Percentiles rank a stretch among this genome's conserved stretches.
Evolutionary conservation across 1,140 invertebrate species (phyloP).

Genomic region (Procambarus clarkii): DNA sequence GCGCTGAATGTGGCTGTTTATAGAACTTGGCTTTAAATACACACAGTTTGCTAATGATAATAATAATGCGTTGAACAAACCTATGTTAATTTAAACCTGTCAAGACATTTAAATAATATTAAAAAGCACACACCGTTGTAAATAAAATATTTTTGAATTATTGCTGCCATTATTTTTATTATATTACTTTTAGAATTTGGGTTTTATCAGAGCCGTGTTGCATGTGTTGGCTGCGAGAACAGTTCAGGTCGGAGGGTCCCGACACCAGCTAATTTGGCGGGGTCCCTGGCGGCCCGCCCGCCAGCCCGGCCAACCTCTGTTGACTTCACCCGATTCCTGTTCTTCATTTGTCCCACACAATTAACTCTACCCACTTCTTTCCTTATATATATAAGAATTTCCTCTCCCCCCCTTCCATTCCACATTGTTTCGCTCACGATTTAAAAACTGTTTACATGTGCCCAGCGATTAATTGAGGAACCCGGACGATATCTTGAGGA

Average conservation of each 20-base stretch:
- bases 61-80: too few species aligned
- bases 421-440: slow-evolving; percentile 38
- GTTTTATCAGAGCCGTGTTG: too few species aligned
- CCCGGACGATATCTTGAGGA: slow-evolving; percentile 64
- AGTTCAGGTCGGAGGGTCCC: not conserved
- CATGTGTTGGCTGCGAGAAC: too few species aligned
- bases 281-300: slow-evolving; percentile 3
- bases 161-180: too few species aligned
- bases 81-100: too few species aligned
- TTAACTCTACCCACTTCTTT: slow-evolving; percentile 56
- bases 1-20: too few species aligned
- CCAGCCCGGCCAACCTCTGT: not conserved
- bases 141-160: too few species aligned
- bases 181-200: too few species aligned
- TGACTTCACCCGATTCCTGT: slow-evolving; percentile 59
- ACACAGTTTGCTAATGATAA: too few species aligned
- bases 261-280: slow-evolving; percentile 12
- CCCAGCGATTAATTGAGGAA: slow-evolving; percentile 50
- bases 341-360: slow-evolving; percentile 69
- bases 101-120: too few species aligned
- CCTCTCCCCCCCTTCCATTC: not conserved
- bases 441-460: slow-evolving; percentile 2
- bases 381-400: slow-evolving; percentile 44
- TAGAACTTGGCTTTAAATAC: too few species aligned
- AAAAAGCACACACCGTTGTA: too few species aligned